A percentile compares a stretch with the other conserved stretches of the same genome.
Conservation (phyloP, 2,113 vertebrate genomes). For the Melanocharis versteri region DNA sequence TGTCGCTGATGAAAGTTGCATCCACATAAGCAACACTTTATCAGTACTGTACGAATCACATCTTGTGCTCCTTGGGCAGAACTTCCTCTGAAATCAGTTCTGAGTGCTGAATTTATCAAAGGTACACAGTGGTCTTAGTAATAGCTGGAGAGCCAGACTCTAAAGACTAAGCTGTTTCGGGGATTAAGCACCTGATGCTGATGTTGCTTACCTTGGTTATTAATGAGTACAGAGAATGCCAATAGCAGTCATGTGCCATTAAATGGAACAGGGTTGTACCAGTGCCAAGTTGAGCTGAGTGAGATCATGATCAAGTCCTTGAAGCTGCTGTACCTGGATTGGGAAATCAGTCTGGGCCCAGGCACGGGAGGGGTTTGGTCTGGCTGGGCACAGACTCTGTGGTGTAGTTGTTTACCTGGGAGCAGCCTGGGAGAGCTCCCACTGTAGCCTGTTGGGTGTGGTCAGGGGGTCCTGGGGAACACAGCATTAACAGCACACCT, state of each 20-base stretch:
- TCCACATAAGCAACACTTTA: background rate
- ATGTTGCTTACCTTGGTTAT: conserved; percentile 13
- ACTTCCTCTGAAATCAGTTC: background rate
- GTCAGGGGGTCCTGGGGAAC: background rate
- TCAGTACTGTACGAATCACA: background rate
- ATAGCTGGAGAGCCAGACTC: background rate
- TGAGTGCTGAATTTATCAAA: background rate
- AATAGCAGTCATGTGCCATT: background rate
- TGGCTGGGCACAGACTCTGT: background rate
- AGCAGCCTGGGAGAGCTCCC: background rate
- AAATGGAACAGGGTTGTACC: background rate
- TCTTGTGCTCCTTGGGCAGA: background rate
- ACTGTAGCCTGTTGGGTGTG: fast-evolving
- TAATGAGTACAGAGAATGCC: conserved; percentile 12
- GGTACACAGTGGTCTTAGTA: background rate
- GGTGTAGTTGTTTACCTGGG: background rate
- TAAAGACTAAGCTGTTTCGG: background rate
- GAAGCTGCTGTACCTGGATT: background rate
- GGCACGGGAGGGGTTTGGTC: background rate
- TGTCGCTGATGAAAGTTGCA: background rate
- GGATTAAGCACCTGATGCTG: background rate
- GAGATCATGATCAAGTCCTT: background rate
- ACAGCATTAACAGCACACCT: background rate
- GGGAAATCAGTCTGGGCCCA: background rate
- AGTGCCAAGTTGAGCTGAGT: background rate